Conservation (phyloP, 2,888 invertebrate genomes). For the Stictocephala bisonia region DNA sequence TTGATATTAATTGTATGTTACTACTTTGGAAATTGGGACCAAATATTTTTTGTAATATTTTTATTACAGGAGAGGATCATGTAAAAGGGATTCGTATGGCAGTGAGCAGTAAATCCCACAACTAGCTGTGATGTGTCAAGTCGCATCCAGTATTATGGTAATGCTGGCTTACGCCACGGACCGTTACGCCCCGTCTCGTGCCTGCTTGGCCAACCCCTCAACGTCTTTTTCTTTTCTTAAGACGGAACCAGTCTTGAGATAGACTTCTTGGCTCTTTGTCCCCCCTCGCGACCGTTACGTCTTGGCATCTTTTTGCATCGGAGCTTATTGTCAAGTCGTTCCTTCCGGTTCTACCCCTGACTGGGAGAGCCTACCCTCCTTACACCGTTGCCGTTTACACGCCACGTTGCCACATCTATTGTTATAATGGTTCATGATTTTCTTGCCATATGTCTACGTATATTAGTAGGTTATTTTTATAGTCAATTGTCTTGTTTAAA, state of each 20-base stretch:
- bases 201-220: background rate
- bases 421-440: too few species aligned
- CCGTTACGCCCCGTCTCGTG: conserved; percentile 43
- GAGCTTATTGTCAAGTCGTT: conserved; percentile 42
- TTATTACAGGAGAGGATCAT: too few species aligned
- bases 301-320: conserved; percentile 42
- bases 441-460: too few species aligned
- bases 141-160: conserved; percentile 14
- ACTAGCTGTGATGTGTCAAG: too few species aligned
- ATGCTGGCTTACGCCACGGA: background rate
- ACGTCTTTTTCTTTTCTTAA: conserved; percentile 35
- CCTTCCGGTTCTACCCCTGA: conserved; percentile 46
- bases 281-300: conserved; percentile 42
- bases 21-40: too few species aligned
- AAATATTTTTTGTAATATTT: too few species aligned
- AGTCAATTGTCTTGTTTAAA: too few species aligned
- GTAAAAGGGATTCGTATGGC: too few species aligned
- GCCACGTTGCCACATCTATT: conserved; percentile 20
- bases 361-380: conserved; percentile 26
- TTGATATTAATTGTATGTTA: too few species aligned
- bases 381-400: conserved; percentile 9
- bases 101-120: too few species aligned
- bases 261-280: conserved; percentile 45
- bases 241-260: conserved; percentile 42
- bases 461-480: too few species aligned